Evolutionary conservation across 1,140 invertebrate species (phyloP).

Genomic region (Leptonema lineaticorne): DNA sequence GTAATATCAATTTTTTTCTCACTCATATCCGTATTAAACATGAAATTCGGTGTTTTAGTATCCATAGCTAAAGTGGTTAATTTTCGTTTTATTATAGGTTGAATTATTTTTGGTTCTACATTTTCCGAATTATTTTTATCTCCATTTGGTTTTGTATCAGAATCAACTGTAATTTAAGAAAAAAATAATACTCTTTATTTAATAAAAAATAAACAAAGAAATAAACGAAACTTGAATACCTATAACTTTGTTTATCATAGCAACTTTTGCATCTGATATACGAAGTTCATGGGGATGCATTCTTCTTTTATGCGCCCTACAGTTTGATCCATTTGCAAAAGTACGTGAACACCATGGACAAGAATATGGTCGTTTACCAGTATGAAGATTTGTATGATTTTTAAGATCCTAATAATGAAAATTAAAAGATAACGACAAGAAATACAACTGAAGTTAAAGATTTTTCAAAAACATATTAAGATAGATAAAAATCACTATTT

Average conservation of each 20-base stretch:
- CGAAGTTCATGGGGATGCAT: slow-evolving; percentile 43
- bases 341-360: slow-evolving; percentile 40
- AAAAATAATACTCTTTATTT: too few species aligned
- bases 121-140: slow-evolving; percentile 21
- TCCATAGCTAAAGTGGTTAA: not conserved
- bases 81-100: slow-evolving; percentile 37
- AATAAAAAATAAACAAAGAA: too few species aligned
- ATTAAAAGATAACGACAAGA: too few species aligned
- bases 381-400: slow-evolving; percentile 41
- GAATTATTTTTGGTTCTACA: slow-evolving; percentile 35
- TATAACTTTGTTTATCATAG: slow-evolving; percentile 39
- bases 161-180: slow-evolving; percentile 11
- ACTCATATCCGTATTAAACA: slow-evolving; percentile 26
- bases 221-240: slow-evolving; percentile 8
- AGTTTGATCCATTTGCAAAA: slow-evolving; percentile 41
- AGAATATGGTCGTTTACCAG: slow-evolving; percentile 38
- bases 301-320: slow-evolving; percentile 40
- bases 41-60: slow-evolving; percentile 33
- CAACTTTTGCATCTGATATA: slow-evolving; percentile 35
- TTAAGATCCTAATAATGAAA: slow-evolving; percentile 35
- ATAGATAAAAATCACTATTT: too few species aligned
- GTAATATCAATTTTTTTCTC: slow-evolving; percentile 28
- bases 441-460: too few species aligned
- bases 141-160: slow-evolving; percentile 21
- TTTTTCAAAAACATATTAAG: too few species aligned